Evolutionary conservation across 2,797 vertebrate species (phyloP), one percentile per base, ranked within the genome.

Genomic region (Triplophysa yarkandensis): DNA sequence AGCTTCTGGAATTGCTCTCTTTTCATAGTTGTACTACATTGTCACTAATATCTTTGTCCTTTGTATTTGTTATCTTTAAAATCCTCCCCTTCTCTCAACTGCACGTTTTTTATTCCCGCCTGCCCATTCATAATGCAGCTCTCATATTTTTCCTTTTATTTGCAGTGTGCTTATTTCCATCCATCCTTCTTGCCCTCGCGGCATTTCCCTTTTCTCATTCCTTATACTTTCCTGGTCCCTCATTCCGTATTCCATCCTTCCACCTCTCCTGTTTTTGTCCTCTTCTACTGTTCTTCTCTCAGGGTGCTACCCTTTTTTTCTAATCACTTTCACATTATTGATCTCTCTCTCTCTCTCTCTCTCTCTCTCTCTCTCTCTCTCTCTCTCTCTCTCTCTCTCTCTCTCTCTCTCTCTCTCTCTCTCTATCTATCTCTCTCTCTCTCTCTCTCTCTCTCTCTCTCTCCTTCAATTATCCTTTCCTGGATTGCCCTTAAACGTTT

Each of bases 251-350:
- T 70, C 52, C 36, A 63, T 27, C 34, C 48, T 32, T 43, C 28
- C 48, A 72, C 43, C 21, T 34, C 55, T 69, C 41, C 36, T 71
- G 8, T 41, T 28, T 68, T 64, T 36, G 54, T 36, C 17, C 30
- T 65, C 71, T 21, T 52, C 74, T 55, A 78, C 67, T 66, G 55
- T 57, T 65, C 61, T 52, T 69, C 60, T 63, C 61, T 74, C 58
- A 44, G 27, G 21, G 30, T 50, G 46, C n/a, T 21, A 64, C 41
- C 19, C 52, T 43, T 75, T 71, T 39, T 67, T 62, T 71, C 64
- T 28, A 67, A 73, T 69, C 71, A 57, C 52, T 79, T 57, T 79
- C 61, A 74, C 77, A 65, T 66, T 69, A 66, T 67, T 70, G 54
- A 66, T 43, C 43, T 34, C 66, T 25, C 68, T 43, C n/a, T 52